Evolutionary conservation across 2,113 vertebrate species (phyloP).

Genomic region (Mesembrinibis cayennensis): DNA sequence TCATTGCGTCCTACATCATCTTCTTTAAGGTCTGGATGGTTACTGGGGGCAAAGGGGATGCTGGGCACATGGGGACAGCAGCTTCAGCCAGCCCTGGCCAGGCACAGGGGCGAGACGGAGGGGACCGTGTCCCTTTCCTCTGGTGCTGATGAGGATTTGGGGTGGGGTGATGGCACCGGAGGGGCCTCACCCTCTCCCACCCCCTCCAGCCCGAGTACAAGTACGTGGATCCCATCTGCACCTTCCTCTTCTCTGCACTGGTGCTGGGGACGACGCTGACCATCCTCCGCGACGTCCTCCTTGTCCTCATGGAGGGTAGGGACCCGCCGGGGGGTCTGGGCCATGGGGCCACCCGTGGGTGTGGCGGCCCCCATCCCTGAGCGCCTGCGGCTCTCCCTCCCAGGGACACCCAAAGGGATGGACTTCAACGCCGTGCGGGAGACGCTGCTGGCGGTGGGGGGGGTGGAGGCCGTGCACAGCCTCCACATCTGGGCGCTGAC

Average conservation of each 20-base stretch:
- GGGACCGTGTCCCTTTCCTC: rapidly evolving
- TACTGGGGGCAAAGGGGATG: not conserved
- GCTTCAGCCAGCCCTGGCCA: not conserved
- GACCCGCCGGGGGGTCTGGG: rapidly evolving
- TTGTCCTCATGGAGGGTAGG: constrained; percentile 90
- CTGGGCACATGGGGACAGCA: rapidly evolving
- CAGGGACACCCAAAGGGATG: constrained; percentile 74
- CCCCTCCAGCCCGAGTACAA: constrained; percentile 84
- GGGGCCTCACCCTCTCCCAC: not conserved
- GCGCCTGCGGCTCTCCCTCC: rapidly evolving
- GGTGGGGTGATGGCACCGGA: rapidly evolving
- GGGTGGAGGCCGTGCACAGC: constrained; percentile 82
- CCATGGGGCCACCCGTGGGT: rapidly evolving
- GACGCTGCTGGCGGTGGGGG: constrained; percentile 77
- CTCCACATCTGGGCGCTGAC: constrained; percentile 90
- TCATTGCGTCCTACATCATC: constrained; percentile 84
- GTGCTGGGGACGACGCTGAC: constrained; percentile 86
- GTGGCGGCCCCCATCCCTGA: rapidly evolving
- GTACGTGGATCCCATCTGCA: constrained; percentile 88
- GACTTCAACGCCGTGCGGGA: constrained; percentile 75
- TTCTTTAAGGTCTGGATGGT: constrained; percentile 80
- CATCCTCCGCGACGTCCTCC: constrained; percentile 84
- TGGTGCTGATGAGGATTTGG: not conserved
- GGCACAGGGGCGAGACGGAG: rapidly evolving
- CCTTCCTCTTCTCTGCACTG: constrained; percentile 88